phyloP scores from a whole-genome alignment of 2,888 invertebrate genomes.

The Calliphora vomitoria region DNA sequence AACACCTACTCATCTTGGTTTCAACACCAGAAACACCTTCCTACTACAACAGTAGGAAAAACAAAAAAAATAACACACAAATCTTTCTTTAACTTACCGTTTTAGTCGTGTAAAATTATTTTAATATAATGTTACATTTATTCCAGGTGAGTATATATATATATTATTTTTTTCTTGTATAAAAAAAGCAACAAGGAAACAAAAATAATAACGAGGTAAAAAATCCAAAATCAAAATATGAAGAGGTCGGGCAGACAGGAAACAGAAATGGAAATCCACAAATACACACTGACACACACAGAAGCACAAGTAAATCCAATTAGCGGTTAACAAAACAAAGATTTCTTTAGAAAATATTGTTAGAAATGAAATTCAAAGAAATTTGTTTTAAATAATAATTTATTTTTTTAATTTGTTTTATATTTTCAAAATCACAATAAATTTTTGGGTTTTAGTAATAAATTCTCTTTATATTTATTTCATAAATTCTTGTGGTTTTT shows the following conservation, averaged over 20 bases:
- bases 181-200: slow-evolving; percentile 29
- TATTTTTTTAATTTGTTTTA: slow-evolving; percentile 5
- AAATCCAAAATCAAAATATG: slow-evolving; percentile 62
- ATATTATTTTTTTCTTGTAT: neutral
- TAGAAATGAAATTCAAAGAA: neutral
- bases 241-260: slow-evolving; percentile 34
- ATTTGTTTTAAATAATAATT: neutral
- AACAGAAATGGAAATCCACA: slow-evolving; percentile 28
- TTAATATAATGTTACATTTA: slow-evolving; percentile 42
- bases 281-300: slow-evolving; percentile 41
- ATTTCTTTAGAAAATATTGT: neutral
- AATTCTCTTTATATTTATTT: neutral
- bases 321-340: neutral
- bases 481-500: neutral
- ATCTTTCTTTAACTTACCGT: slow-evolving; percentile 56
- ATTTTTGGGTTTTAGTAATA: neutral
- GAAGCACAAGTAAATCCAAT: slow-evolving; percentile 37
- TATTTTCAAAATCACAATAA: neutral
- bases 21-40: slow-evolving; percentile 2
- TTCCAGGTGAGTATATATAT: slow-evolving; percentile 67
- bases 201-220: slow-evolving; percentile 25
- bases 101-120: slow-evolving; percentile 27
- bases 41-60: neutral
- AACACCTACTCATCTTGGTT: slow-evolving; percentile 42
- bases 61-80: neutral